These are phyloP conservation scores for Chalcis sispes DNA, from an alignment of 2,888 invertebrate genomes.

Conservation along the genomic window DNA sequence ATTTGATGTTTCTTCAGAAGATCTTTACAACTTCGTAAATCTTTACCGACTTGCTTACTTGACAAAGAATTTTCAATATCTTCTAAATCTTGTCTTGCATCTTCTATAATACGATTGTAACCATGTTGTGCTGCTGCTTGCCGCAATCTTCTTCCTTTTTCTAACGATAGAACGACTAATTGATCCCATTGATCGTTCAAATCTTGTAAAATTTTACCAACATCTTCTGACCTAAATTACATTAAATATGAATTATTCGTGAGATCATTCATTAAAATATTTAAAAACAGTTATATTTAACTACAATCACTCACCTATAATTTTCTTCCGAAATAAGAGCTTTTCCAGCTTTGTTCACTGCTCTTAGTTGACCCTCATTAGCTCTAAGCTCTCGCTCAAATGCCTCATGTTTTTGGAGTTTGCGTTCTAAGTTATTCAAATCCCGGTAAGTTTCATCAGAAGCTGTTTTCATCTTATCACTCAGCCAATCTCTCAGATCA, in stretches of 20 bases:
- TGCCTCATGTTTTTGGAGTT: conserved; percentile 96
- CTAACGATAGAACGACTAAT: conserved; percentile 82
- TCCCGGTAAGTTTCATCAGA: conserved; percentile 95
- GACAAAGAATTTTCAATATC: conserved; percentile 89
- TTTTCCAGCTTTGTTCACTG: conserved; percentile 89
- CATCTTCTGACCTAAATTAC: conserved; percentile 80
- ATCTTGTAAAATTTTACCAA: conserved; percentile 82
- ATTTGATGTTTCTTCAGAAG: conserved; percentile 92
- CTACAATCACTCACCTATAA: conserved; percentile 76
- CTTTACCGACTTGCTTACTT: conserved; percentile 90
- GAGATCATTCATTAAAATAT: neutral
- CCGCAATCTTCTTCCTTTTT: conserved; percentile 85
- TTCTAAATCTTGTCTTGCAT: conserved; percentile 89
- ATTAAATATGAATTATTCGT: neutral
- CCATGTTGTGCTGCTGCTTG: conserved; percentile 92
- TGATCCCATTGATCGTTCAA: conserved; percentile 88
- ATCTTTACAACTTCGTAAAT: conserved; percentile 94
- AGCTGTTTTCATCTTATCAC: conserved; percentile 93
- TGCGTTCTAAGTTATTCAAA: conserved; percentile 91
- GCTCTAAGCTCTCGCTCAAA: conserved; percentile 96
- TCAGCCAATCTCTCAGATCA: conserved; percentile 92
- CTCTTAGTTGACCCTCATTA: conserved; percentile 93
- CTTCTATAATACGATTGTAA: conserved; percentile 89
- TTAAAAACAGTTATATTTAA: neutral
- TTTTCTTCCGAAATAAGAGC: conserved; percentile 84